Evolutionary conservation across 2,888 invertebrate genomes (phyloP).

Genomic region (Spilosoma lubricipeda): DNA sequence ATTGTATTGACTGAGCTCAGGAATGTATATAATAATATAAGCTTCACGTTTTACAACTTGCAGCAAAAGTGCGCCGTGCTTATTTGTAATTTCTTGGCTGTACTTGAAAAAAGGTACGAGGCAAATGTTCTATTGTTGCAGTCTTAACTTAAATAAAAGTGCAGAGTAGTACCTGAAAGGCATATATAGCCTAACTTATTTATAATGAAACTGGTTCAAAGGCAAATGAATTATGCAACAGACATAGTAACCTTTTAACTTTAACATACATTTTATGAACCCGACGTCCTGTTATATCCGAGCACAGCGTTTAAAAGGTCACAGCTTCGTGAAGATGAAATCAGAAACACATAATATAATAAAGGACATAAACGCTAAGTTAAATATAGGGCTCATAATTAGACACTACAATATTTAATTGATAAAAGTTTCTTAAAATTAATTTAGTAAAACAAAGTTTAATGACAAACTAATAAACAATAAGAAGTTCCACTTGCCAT

Average conservation of each 20-base stretch:
- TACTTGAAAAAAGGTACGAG: not conserved
- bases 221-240: no score
- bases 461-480: no score
- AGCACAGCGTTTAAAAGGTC: no score
- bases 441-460: no score
- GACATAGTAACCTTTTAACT: not conserved
- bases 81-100: conserved; percentile 10
- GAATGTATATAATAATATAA: conserved; percentile 39
- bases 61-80: conserved; percentile 7
- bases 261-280: no score
- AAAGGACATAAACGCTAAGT: not conserved
- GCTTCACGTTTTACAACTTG: conserved; percentile 24
- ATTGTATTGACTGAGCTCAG: conserved; percentile 25
- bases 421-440: no score
- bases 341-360: no score
- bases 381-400: not conserved
- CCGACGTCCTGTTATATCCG: no score
- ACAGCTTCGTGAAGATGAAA: not conserved
- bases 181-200: no score
- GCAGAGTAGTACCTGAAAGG: not conserved
- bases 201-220: no score
- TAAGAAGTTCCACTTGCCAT: no score
- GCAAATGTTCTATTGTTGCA: not conserved
- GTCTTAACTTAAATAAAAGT: not conserved
- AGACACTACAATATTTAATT: no score